Evolutionary conservation across 2,113 vertebrate genomes (phyloP), one percentile per base, ranked within the genome.

Genomic region (Mesocricetus auratus): DNA sequence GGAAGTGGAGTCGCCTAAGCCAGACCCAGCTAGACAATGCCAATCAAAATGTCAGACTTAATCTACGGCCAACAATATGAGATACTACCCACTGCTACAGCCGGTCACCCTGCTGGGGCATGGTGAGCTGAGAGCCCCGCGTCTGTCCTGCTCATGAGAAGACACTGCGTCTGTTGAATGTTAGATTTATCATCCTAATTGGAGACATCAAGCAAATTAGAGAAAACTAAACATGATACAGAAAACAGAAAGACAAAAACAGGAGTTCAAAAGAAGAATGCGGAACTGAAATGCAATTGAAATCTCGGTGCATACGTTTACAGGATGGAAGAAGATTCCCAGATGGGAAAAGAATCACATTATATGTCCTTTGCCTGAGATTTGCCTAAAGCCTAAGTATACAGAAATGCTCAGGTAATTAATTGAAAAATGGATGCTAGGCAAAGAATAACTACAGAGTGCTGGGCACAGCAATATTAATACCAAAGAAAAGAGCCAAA

Each of bases 321-420:
- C 26, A 21, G 29, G 73, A 45, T 7, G 53, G 60, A 74, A 71
- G 56, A 87, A 73, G 78, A 77, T 71, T 86, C 94, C 73, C 77
- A 56, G 66, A 68, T 22, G 24, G 56, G 53, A 83, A 86, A 88
- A 56, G 90, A 89, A 62, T 82, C 26, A 94, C 77, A 82, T 74
- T 31, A 60, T 68, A 36, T 60, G 64, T 36, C n/a, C 24, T 96
- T 92, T 75, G 36, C 5, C 19, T 73, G 86, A 79, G 62, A 82
- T 89, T 64, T 58, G 47, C 62, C n/a, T 58, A 58, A 19, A 85
- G 85, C 74, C 16, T 50, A 7, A 79, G 95, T 64, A 58, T 2
- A 0, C 5, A 62, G 68, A 69, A 74, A 77, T 7, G 4, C 21
- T 94, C 36, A 66, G 77, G 86, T 91, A 93, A 95, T 86, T 91